phyloP scores from a whole-genome alignment of 2,888 invertebrate species.

The Dorcus hopei region DNA sequence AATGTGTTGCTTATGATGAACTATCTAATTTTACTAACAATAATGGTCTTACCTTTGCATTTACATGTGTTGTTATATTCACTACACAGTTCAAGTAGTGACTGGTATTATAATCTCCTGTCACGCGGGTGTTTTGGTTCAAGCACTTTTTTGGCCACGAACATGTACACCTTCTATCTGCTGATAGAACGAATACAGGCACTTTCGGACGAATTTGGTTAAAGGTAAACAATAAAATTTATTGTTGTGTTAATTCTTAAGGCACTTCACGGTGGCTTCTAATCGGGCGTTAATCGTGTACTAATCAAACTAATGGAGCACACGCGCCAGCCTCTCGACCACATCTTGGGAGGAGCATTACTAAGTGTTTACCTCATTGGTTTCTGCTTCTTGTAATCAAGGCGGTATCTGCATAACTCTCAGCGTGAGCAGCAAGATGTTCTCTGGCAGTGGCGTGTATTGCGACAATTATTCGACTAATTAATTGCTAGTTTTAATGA shows the following conservation, averaged over 20 bases:
- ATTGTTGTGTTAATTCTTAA: background rate
- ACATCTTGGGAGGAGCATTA: conserved; percentile 31
- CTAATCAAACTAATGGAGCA: conserved; percentile 24
- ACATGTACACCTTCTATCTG: too few relatives aligned
- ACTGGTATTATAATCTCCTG: too few relatives aligned
- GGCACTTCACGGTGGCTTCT: conserved; percentile 10
- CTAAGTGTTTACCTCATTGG: conserved; percentile 31
- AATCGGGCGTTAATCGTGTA: conserved; percentile 28
- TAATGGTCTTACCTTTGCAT: too few relatives aligned
- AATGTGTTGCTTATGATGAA: too few relatives aligned
- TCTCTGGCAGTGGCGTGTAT: conserved; percentile 13
- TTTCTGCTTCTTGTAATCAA: conserved; percentile 29
- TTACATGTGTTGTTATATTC: too few relatives aligned
- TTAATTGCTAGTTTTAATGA: conserved; percentile 1
- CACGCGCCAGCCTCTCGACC: conserved; percentile 28
- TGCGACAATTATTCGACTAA: conserved; percentile 4
- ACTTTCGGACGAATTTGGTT: too few relatives aligned
- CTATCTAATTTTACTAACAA: too few relatives aligned
- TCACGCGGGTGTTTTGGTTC: too few relatives aligned
- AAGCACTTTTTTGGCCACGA: too few relatives aligned
- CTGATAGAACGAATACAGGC: too few relatives aligned
- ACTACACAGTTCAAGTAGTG: too few relatives aligned
- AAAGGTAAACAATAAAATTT: too few relatives aligned
- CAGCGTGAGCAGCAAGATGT: conserved; percentile 7
- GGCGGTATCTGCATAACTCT: conserved; percentile 26